A percentile compares a stretch with the other conserved stretches of the same genome.
Conservation (phyloP, 2,113 vertebrate species). For the Sprattus sprattus region DNA sequence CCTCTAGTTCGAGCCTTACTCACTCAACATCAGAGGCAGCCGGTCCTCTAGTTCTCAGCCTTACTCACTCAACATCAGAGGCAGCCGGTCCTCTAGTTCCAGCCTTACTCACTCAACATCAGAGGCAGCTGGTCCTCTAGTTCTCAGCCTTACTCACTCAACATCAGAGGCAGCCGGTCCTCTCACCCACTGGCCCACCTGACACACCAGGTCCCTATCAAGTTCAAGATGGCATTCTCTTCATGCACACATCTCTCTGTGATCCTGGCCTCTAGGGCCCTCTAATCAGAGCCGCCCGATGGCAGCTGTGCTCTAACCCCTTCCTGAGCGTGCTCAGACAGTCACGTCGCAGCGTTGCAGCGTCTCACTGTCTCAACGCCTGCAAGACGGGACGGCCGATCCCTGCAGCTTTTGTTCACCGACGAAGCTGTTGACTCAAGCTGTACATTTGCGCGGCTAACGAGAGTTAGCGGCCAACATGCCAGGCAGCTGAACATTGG, state of each 20-base stretch:
- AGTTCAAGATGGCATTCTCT: not conserved
- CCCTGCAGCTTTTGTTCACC: slow-evolving; percentile 27
- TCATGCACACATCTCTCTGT: not conserved
- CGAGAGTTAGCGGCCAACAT: slow-evolving; percentile 17
- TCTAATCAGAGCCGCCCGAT: not conserved
- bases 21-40: too few species aligned
- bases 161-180: too few species aligned
- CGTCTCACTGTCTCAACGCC: too few species aligned
- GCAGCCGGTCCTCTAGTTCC: not conserved
- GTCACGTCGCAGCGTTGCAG: not conserved
- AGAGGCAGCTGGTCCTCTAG: too few species aligned
- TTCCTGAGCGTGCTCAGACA: not conserved
- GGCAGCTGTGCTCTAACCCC: not conserved
- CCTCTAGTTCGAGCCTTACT: not conserved
- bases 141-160: too few species aligned
- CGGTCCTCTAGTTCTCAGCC: not conserved
- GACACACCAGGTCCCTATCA: not conserved
- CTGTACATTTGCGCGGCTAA: slow-evolving; percentile 32
- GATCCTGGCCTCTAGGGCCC: too few species aligned
- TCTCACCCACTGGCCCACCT: not conserved
- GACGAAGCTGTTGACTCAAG: slow-evolving; percentile 33
- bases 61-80: too few species aligned
- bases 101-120: too few species aligned
- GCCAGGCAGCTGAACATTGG: not conserved
- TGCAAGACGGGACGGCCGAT: slow-evolving; percentile 32